A percentile compares a stretch with the other conserved stretches of the same genome.
Evolutionary conservation across 1,140 invertebrate genomes (phyloP).

Genomic region (Formica exsecta): DNA sequence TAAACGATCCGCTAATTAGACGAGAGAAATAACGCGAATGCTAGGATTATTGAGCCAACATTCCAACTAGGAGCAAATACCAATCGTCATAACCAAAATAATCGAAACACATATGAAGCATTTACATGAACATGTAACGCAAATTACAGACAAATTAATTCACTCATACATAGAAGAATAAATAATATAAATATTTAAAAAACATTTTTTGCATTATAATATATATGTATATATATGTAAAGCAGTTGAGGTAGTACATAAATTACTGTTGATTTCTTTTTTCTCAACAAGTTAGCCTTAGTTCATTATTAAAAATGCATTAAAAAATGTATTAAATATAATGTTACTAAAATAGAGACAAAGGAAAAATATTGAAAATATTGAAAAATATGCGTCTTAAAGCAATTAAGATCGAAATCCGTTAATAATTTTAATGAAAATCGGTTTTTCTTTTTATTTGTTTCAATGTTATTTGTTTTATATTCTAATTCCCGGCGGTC

Average conservation of each 20-base stretch:
- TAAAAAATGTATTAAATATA: not conserved
- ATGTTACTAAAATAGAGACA: not conserved
- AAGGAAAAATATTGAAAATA: not conserved
- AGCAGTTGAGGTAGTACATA: not conserved
- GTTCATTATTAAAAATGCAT: not conserved
- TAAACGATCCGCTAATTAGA: constrained; percentile 65
- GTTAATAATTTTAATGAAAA: not conserved
- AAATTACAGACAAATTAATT: not conserved
- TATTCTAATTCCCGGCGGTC: constrained; percentile 39
- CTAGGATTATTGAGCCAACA: constrained; percentile 33
- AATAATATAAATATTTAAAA: not conserved
- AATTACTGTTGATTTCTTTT: not conserved
- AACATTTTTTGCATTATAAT: not conserved
- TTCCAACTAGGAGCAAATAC: not conserved
- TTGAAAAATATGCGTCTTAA: not conserved
- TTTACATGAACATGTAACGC: not conserved
- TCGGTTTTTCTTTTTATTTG: constrained; percentile 12
- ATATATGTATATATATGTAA: too few relatives aligned
- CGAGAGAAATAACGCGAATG: constrained; percentile 44
- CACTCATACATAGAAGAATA: not conserved
- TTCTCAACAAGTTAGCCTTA: not conserved
- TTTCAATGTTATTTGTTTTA: constrained; percentile 37
- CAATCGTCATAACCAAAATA: constrained; percentile 4
- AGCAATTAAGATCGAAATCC: constrained; percentile 22
- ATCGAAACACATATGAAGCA: not conserved